Conservation (phyloP, 2,797 vertebrate genomes). For the Brotula barbata region DNA sequence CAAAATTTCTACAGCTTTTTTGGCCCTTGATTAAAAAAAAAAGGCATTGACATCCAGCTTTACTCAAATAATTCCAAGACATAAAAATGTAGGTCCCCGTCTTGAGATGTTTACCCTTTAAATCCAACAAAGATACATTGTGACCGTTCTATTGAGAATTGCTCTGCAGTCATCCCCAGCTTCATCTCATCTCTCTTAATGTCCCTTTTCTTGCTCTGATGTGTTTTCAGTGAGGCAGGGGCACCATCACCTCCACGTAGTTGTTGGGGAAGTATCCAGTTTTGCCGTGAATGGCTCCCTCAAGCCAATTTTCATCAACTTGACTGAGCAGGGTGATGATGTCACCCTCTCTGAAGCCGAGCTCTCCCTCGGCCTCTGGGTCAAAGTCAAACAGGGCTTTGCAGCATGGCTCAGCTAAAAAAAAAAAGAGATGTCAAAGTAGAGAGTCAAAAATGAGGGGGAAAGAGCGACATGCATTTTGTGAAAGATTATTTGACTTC, state of each 20-base stretch:
- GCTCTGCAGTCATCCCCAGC: background rate
- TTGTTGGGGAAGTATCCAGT: conserved; percentile 94
- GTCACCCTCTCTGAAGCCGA: conserved; percentile 93
- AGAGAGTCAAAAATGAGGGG: conserved; percentile 6
- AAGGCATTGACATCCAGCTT: conserved; percentile 4
- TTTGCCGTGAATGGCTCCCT: conserved; percentile 87
- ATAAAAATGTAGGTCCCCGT: conserved; percentile 24
- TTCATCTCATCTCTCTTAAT: background rate
- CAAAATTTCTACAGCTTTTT: conserved; percentile 8
- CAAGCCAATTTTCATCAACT: conserved; percentile 98
- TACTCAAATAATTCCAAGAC: conserved; percentile 6
- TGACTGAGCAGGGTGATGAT: conserved; percentile 91
- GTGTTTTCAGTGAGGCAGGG: conserved; percentile 83
- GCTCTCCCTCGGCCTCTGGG: conserved; percentile 92
- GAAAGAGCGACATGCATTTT: conserved; percentile 11
- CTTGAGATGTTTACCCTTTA: conserved; percentile 39
- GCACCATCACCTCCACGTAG: conserved; percentile 94
- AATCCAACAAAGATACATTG: conserved; percentile 16
- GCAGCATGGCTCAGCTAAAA: conserved; percentile 87
- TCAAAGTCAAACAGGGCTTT: conserved; percentile 97
- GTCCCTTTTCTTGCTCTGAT: conserved; percentile 10
- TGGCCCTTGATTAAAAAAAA: conserved; percentile 2
- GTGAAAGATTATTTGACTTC: conserved; percentile 6
- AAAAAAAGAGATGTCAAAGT: conserved; percentile 1
- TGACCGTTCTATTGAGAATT: conserved; percentile 15